Conservation (phyloP, 53 echinoderm and acorn worm species). For the Glandiceps talaboti region DNA sequence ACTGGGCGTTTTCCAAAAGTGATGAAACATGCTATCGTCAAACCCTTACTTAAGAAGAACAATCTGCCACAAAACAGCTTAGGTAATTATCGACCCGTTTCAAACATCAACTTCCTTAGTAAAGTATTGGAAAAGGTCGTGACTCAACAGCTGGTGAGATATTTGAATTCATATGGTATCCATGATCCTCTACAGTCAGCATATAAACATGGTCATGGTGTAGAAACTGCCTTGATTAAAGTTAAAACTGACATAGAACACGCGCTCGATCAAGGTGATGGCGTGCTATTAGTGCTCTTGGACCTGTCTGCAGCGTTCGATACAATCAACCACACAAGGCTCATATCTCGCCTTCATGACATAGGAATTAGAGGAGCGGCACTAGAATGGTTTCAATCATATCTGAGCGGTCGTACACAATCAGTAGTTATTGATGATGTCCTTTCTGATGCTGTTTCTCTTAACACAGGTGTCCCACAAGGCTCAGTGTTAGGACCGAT, state of each 20-base stretch:
- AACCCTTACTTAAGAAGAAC: slow-evolving; percentile 26
- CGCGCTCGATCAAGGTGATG: slow-evolving; percentile 16
- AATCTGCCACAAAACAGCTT: slow-evolving; percentile 15
- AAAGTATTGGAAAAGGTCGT: slow-evolving; percentile 28
- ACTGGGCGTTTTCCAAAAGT: slow-evolving; percentile 29
- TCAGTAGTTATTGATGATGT: slow-evolving; percentile 13
- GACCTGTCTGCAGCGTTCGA: slow-evolving; percentile 28
- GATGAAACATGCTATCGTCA: slow-evolving; percentile 27
- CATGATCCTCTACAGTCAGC: slow-evolving; percentile 33
- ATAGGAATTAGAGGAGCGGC: slow-evolving; percentile 12
- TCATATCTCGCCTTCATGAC: too few species aligned
- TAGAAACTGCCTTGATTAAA: slow-evolving; percentile 27
- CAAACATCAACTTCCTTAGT: slow-evolving; percentile 27
- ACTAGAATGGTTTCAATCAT: slow-evolving; percentile 18
- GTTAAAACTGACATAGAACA: slow-evolving; percentile 21
- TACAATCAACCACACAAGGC: too few species aligned
- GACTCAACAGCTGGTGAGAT: slow-evolving; percentile 10
- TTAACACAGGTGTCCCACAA: slow-evolving; percentile 12
- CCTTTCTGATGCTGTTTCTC: background rate
- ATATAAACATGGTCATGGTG: slow-evolving; percentile 24
- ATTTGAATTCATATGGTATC: slow-evolving; percentile 14
- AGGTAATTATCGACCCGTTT: slow-evolving; percentile 30
- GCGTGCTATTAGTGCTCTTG: slow-evolving; percentile 21
- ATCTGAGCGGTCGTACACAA: background rate
- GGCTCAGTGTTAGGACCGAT: slow-evolving; percentile 14